Evolutionary conservation across 2,888 invertebrate species (phyloP), one percentile per base, ranked within the genome.

Genomic region (Lissocephala sabroskyi): DNA sequence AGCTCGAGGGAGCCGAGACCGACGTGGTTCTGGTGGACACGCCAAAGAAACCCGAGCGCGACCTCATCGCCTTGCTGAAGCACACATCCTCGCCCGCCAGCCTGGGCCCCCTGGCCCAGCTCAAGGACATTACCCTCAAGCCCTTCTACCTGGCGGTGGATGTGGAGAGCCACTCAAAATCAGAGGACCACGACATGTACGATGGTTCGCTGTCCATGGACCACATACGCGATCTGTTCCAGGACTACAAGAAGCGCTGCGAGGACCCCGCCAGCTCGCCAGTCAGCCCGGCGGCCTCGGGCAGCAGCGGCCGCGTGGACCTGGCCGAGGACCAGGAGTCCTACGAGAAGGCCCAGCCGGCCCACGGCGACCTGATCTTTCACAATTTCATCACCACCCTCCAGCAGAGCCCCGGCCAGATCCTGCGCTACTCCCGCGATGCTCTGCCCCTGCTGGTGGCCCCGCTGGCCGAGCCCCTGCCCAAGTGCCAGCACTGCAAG

Each of bases 361-460:
- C 89, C 19, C 95, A 96, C 79, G 95, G 95, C 0, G 95, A 96
- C 82, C 86, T 89, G 56, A 87, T 92, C 83, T 95, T 94, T 79
- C 92, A 95, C 82, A 88, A 91, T 49, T 95, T 95, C 79, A 82
- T 92, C 16, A 89, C 89, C 35, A 89, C 89, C 49, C 86, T 95
- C 45, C 89, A 91, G 58, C 85, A 86, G 41, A 92, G 92, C 86
- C 94, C 94, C 1, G 91, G 92, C 11, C 96, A 96, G 83, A 88
- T 95, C 67, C 84, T 96, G 42, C 89, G 95, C 83, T 95, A 96
- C 80, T 88, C 90, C 18, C 89, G 93, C 52, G 90, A 90, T 51
- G 89, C 88, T 51, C 86, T 88, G 3, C 91, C 93, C 0, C 77
- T 94, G 17, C 84, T 93, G 5, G 87, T 93, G 37, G 89, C 91